Base-by-base conservation (phyloP, 2,797 vertebrate species). In the Synanceia verrucosa region DNA sequence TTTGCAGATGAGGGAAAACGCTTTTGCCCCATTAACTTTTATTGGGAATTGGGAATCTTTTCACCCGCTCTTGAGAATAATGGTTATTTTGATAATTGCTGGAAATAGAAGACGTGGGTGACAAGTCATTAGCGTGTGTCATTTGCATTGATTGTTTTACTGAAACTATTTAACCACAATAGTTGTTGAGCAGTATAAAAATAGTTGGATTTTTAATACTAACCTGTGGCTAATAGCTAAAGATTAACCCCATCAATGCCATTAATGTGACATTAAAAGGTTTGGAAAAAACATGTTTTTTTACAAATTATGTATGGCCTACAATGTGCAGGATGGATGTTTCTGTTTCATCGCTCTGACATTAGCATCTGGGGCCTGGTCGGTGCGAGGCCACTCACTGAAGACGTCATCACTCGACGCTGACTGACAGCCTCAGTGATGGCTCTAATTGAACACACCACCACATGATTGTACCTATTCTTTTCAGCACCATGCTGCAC, bases 51-150 rank as follows among this genome's bases (percentile, higher is more conserved):
- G 58, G 78, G 56, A 46, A 67, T 74, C 63, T 77, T 73, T 67
- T 56, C 43, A 74, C 76, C 63, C 31, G 7, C 62, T 73, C 71
- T 76, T 80, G 50, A 72, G 50, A 76, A 65, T 70, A 71, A 78
- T 74, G 44, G 50, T 50, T 73, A 74, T 70, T 79, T 80, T 86
- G 78, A 83, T 76, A 65, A 79, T 65, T 72, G 65, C 67, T 71
- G 64, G 76, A 76, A 87, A 63, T 62, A 79, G 43, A 58, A 52
- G 58, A 61, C 7, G 34, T 55, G 37, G 59, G 66, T 33, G 33
- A 77, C 70, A 71, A 69, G 43, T 75, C 57, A 67, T 82, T 79
- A 71, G 58, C 62, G 64, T 63, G 16, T 83, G 59, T 79, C 73
- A 73, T 70, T 75, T 72, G 24, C 64, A 46, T 57, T 71, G 66